Evolutionary conservation across 1,140 invertebrate species (phyloP), one percentile per base, ranked within the genome.

Genomic region (Scylla paramamosain): DNA sequence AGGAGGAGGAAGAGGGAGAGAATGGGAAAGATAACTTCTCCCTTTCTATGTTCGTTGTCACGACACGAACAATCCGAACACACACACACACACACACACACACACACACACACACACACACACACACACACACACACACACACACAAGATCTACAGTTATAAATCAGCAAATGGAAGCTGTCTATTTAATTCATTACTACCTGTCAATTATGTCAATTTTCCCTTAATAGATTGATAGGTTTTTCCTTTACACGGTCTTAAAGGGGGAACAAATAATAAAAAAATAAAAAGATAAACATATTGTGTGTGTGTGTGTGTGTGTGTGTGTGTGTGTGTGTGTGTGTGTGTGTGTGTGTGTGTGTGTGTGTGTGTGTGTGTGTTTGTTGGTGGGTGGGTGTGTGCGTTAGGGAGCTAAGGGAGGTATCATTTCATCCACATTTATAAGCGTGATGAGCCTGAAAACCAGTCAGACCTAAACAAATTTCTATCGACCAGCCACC

Each of bases 21-120:
- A 48, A 31, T 8, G 39, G 32, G 86, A 88, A 31, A 20, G 3
- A 59, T 59, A 59, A 59, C 0, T 59, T 59, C 52, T 59, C 52
- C 52, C 52, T 12, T 59, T 39, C 52, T 59, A 0, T 59, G 52
- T 59, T 59, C 52, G 16, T 20, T 20, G 16, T 12, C 52, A 59
- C 10, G 16, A 59, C 52, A 59, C 10, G 52, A 59, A 59, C 0
- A 59, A 20, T 59, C 52, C 52, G 1, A 12, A 12, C 52, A 59
- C 52, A 59, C 52, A 59, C 52, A 59, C 52, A 59, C 52, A 59
- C 52, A 59, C 52, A 59, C 52, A 59, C 52, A 59, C 39, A 59
- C 52, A 59, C 52, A 59, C 52, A 59, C 84, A 86, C 84, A 86
- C 84, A 86, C 83, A 84, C 83, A 84, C 83, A 32, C 83, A 84